Evolutionary conservation across 1,140 invertebrate genomes (phyloP), one percentile per base, ranked within the genome.

Genomic region (Listronotus oregonensis): DNA sequence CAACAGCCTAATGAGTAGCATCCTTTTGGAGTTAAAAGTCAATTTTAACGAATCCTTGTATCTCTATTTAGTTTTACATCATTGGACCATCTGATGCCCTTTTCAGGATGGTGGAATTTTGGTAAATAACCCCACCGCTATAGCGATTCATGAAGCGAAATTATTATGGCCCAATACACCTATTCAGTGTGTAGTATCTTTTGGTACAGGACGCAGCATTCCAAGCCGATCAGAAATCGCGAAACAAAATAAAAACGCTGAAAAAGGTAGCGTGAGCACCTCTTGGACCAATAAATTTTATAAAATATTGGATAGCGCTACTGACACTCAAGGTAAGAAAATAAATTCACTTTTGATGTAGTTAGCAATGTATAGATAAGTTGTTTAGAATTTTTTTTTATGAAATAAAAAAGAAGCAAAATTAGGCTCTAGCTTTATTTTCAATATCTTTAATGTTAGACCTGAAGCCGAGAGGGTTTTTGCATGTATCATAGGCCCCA

Each of bases 81-180:
- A 2, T 12, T 42, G 39, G 14, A 42, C 14, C 3, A 12, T 42
- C 1, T 14, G 2, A 12, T 42, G 14, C 14, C 18, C 5, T 11
- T 42, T 73, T 64, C 73, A 90, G 88, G 92, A 92, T 82, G 91
- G 89, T 71, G 95, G 94, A 12, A 86, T 96, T 68, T 80, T 96
- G 74, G 87, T 90, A 0, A 97, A 97, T 81, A 97, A 97, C 81
- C 94, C 95, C 0, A 90, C 93, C 12, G 90, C 91, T 1, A 86
- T 97, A 3, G 95, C 91, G 0, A 83, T 97, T 39, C 93, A 96
- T 73, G 95, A 98, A 81, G 89, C 91, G 0, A 88, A 87, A 73
- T 84, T 90, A 40, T 77, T 97, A 11, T 97, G 94, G 91, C 94
- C 94, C 2, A 82, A 89, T 59, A 86, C 85, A 72, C 80, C 84